Conservation (phyloP, 2,888 invertebrate genomes). For the Uloborus plumipes region DNA sequence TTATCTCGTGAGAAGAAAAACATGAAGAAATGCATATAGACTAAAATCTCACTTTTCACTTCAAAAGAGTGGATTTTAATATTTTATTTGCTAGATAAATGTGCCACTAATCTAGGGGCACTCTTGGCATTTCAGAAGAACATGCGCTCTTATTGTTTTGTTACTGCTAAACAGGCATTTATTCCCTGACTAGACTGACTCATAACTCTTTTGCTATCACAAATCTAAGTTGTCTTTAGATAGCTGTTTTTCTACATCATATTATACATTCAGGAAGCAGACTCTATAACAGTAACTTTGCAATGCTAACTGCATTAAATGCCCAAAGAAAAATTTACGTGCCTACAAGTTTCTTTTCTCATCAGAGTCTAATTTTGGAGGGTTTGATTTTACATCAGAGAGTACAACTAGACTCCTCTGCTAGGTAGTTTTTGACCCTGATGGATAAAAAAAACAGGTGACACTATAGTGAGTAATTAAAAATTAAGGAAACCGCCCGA, state of each 20-base stretch:
- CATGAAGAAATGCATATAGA: conserved; percentile 58
- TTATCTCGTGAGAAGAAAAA: conserved; percentile 43
- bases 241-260: conserved; percentile 29
- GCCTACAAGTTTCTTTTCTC: too few relatives aligned
- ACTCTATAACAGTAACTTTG: conserved; percentile 58
- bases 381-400: too few relatives aligned
- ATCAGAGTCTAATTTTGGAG: too few relatives aligned
- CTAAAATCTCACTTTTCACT: conserved; percentile 62
- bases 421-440: too few relatives aligned
- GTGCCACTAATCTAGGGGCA: conserved; percentile 64
- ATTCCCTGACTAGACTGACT: conserved; percentile 6
- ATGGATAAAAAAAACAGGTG: conserved; percentile 5
- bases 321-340: conserved; percentile 26
- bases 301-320: conserved; percentile 55
- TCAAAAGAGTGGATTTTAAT: conserved; percentile 56
- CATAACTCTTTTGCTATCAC: too few relatives aligned
- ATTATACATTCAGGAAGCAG: conserved; percentile 57
- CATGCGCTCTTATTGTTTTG: conserved; percentile 56
- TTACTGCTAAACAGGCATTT: conserved; percentile 50
- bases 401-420: too few relatives aligned
- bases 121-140: conserved; percentile 58
- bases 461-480: conserved; percentile 46
- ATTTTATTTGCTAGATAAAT: conserved; percentile 61
- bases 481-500: conserved; percentile 75
- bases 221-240: conserved; percentile 3